Conservation (phyloP, 2,888 invertebrate genomes). For the Eilema caniola region DNA sequence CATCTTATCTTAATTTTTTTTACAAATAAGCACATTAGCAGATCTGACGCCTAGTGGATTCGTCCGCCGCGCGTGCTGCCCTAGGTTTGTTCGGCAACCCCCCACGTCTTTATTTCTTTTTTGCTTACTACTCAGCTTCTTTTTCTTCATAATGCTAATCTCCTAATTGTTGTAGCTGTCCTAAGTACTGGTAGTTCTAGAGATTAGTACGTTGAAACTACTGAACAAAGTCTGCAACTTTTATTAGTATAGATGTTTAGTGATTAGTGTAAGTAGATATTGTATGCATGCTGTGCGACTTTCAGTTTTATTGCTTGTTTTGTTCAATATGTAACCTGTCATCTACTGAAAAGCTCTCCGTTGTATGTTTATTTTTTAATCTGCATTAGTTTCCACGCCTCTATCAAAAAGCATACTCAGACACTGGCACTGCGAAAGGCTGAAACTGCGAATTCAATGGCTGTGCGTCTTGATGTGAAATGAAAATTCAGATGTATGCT, state of each 20-base stretch:
- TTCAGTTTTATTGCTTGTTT: slow-evolving; percentile 1
- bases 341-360: neutral
- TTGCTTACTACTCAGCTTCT: neutral
- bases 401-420: slow-evolving; percentile 74
- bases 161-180: neutral
- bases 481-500: slow-evolving; percentile 71
- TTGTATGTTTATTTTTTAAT: neutral
- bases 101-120: neutral
- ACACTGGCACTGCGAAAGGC: slow-evolving; percentile 66
- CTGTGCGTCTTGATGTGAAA: slow-evolving; percentile 70
- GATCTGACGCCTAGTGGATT: too few relatives aligned
- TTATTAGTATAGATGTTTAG: neutral
- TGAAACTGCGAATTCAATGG: slow-evolving; percentile 77
- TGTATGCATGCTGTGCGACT: slow-evolving; percentile 14
- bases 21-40: too few relatives aligned
- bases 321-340: neutral
- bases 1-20: too few relatives aligned
- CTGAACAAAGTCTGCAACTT: neutral
- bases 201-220: neutral
- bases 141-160: neutral
- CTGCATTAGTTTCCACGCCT: slow-evolving; percentile 20
- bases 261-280: too few relatives aligned
- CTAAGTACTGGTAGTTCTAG: neutral
- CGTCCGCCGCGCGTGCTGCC: too few relatives aligned
- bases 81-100: neutral